These are phyloP conservation scores for Solen grandis DNA, from an alignment of 1,140 invertebrate species.

Conservation along the genomic window DNA sequence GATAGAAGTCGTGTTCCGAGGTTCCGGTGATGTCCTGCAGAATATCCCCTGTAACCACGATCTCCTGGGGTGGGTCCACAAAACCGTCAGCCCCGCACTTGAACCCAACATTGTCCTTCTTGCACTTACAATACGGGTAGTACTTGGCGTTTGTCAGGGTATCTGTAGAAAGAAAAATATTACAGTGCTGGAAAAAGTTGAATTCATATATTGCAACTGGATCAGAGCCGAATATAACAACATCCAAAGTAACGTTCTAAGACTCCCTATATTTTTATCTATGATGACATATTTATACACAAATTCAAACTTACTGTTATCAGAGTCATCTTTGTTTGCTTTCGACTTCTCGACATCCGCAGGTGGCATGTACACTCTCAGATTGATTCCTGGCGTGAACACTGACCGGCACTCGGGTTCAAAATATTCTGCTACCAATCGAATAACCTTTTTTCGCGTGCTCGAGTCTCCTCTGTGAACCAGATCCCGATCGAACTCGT, in stretches of 20 bases:
- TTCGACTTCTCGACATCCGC: neutral
- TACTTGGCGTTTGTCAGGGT: neutral
- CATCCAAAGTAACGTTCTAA: too few relatives aligned
- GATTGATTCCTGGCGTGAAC: neutral
- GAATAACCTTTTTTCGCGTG: too few relatives aligned
- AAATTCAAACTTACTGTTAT: too few relatives aligned
- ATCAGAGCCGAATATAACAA: too few relatives aligned
- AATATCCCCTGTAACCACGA: slow-evolving; percentile 37
- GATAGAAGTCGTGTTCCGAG: slow-evolving; percentile 20
- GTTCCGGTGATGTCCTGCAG: slow-evolving; percentile 32
- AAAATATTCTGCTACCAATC: neutral
- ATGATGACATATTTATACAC: too few relatives aligned
- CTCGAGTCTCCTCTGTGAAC: too few relatives aligned
- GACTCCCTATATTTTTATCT: too few relatives aligned
- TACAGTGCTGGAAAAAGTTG: too few relatives aligned
- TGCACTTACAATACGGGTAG: slow-evolving; percentile 36
- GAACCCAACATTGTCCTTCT: slow-evolving; percentile 31
- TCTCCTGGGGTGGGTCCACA: neutral
- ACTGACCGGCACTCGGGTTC: neutral
- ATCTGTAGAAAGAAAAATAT: neutral
- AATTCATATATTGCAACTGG: too few relatives aligned
- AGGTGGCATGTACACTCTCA: neutral
- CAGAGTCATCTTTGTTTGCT: too few relatives aligned
- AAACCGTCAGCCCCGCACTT: neutral
- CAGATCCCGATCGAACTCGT: too few relatives aligned